Evolutionary conservation across 1,140 invertebrate genomes (phyloP).

Genomic region (Bombyx mori): ASM3026992v2 NC_085116.1:11452501-11453000

Average conservation of each 20-base stretch:
- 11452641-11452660: conserved; percentile 39
- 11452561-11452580: conserved; percentile 44
- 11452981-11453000: conserved; percentile 65
- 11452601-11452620: conserved; percentile 18
- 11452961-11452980: conserved; percentile 63
- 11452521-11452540: conserved; percentile 67
- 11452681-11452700: conserved; percentile 46
- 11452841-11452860: too few relatives aligned
- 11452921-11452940: conserved; percentile 37
- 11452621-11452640: conserved; percentile 21
- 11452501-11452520: conserved; percentile 50
- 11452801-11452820: too few relatives aligned
- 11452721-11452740: conserved; percentile 35
- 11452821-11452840: too few relatives aligned
- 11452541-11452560: conserved; percentile 32
- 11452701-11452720: conserved; percentile 24
- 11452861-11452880: too few relatives aligned
- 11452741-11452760: conserved; percentile 32
- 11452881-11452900: background rate
- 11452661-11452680: conserved; percentile 36
- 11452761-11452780: conserved; percentile 30
- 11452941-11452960: conserved; percentile 62
- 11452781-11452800: background rate
- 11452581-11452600: conserved; percentile 31
- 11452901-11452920: background rate